Evolutionary conservation across 37 sponge, comb jelly and placozoan species (phyloP), one percentile per base, ranked within the genome.

Genomic region (Haliclona indistincta): DNA sequence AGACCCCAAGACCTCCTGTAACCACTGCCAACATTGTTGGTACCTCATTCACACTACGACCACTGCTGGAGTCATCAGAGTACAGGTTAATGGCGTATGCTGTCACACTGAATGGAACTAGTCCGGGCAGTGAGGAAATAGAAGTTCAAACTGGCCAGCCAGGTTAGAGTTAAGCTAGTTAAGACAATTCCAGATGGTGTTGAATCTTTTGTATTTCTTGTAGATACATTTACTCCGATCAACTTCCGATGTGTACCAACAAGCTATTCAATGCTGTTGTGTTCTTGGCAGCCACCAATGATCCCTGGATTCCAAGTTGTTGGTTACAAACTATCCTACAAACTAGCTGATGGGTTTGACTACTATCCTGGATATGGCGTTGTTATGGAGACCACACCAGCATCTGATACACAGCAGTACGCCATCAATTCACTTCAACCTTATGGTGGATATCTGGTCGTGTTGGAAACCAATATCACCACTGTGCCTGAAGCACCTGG

Each of bases 291-390:
- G 60, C 60, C 22, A 25, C 60, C 60, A 25, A 26, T 25, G n/a
- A 20, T n/a, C 11, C 26, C 25, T 25, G 60, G n/a, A 25, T 58
- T 25, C n/a, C 6, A 58, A 25, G 25, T 58, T 58, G 6, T 7
- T 25, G 25, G n/a, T 6, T 58, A 58, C 28, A 11, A 8, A n/a
- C 25, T 58, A 6, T 6, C 6, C 7, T 58, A 58, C 60, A 58
- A 26, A 20, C 60, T 58, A 20, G 28, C 28, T n/a, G 60, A 58
- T n/a, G 60, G 60, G 7, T 58, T 58, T 58, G 60, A 58, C n/a
- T 58, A 58, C n/a, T 58, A 58, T 58, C 60, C 60, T 58, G 60
- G 60, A 6, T 58, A 58, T 58, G 60, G 60, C 11, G 25, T 6
- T 25, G 25, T 6, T 7, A 7, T 58, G n/a, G 60, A 26, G 7